Percentiles rank a stretch among this genome's conserved stretches.
phyloP scores from a whole-genome alignment of 2,113 vertebrate species.

The Microcebus ravelobensis region DNA sequence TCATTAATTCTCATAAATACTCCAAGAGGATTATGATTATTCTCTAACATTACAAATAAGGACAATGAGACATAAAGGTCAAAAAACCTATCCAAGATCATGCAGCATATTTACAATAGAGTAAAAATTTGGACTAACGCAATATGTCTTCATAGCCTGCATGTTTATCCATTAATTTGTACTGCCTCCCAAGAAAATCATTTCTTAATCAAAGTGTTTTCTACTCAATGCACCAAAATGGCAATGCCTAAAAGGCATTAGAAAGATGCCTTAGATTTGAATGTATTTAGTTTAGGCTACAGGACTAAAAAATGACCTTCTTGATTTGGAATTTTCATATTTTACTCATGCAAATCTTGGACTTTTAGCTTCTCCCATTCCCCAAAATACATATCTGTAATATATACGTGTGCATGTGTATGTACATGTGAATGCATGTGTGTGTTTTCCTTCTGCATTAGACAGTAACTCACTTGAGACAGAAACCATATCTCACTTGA shows the following conservation, averaged over 20 bases:
- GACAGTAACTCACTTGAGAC: neutral
- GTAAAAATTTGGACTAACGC: neutral
- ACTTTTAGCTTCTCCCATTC: neutral
- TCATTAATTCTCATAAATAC: neutral
- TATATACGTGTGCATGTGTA: neutral
- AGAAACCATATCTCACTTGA: neutral
- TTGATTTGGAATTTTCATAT: neutral
- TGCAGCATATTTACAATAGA: neutral
- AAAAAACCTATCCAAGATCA: neutral
- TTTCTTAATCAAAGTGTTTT: neutral
- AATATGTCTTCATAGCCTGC: neutral
- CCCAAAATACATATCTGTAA: neutral
- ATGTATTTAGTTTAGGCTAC: neutral
- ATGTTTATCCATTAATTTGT: neutral
- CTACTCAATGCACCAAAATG: neutral
- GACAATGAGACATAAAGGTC: neutral
- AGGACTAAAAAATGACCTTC: neutral
- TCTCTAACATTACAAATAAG: neutral
- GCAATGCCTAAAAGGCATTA: neutral
- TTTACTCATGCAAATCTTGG: neutral
- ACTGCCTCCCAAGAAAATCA: neutral
- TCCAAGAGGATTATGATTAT: neutral
- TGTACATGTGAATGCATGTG: accelerated
- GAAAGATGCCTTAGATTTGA: neutral
- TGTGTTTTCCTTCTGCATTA: neutral